A percentile compares a stretch with the other conserved stretches of the same genome.
Conservation (phyloP, 2,888 invertebrate species). For the Ornithoptera alexandrae region DNA sequence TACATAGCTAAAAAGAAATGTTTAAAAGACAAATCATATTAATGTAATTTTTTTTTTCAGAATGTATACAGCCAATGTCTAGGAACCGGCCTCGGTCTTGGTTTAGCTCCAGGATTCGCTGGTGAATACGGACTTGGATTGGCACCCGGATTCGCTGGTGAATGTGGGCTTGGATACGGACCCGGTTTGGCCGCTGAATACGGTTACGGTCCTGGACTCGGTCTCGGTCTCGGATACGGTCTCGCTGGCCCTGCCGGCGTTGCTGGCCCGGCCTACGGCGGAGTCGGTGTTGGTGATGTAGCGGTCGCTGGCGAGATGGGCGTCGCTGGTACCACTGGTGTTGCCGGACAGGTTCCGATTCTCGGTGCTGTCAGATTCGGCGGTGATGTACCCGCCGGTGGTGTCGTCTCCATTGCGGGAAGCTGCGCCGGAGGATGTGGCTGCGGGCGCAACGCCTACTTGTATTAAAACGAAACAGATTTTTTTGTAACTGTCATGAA, state of each 20-base stretch:
- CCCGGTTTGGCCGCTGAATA: slow-evolving; percentile 10
- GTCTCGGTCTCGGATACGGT: slow-evolving; percentile 11
- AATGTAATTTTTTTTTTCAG: not conserved
- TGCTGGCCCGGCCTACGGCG: slow-evolving; percentile 31
- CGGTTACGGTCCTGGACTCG: slow-evolving; percentile 10
- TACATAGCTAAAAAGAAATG: no score
- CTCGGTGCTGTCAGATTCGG: slow-evolving; percentile 39
- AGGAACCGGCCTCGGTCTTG: slow-evolving; percentile 1
- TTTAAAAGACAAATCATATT: not conserved
- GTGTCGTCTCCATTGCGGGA: slow-evolving; percentile 42
- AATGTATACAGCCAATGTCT: slow-evolving; percentile 9
- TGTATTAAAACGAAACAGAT: not conserved
- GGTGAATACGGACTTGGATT: slow-evolving; percentile 13
- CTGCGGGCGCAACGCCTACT: slow-evolving; percentile 26
- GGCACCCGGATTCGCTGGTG: slow-evolving; percentile 3
- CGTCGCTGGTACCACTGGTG: slow-evolving; percentile 44
- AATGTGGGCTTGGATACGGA: slow-evolving; percentile 11
- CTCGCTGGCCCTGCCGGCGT: not conserved
- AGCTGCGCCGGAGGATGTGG: slow-evolving; percentile 39
- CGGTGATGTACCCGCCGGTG: slow-evolving; percentile 37
- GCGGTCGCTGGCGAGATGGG: slow-evolving; percentile 40
- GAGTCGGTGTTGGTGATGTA: slow-evolving; percentile 38
- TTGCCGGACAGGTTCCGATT: slow-evolving; percentile 45
- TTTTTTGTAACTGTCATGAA: not conserved
- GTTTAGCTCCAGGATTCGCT: slow-evolving; percentile 10